phyloP scores from a whole-genome alignment of 2,888 invertebrate genomes.

The Lymantria monacha region DNA sequence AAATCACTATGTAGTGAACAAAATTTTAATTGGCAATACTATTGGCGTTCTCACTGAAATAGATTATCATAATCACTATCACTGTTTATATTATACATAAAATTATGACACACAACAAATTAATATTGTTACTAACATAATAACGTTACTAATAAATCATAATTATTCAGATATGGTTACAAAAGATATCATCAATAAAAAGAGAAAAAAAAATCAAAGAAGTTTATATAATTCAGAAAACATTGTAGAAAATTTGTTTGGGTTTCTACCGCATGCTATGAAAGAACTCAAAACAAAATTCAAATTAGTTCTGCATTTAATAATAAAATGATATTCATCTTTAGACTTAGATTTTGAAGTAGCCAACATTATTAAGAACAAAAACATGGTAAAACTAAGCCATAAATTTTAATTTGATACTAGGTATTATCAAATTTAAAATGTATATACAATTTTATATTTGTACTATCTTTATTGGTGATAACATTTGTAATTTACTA shows the following conservation, averaged over 20 bases:
- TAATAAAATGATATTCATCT: too few relatives aligned
- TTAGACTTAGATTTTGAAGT: too few relatives aligned
- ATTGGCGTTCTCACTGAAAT: conserved; percentile 44
- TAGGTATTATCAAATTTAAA: too few relatives aligned
- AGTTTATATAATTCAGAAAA: not conserved
- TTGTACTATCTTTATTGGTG: conserved; percentile 6
- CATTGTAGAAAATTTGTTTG: too few relatives aligned
- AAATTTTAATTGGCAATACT: conserved; percentile 20
- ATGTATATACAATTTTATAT: too few relatives aligned
- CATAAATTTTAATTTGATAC: too few relatives aligned
- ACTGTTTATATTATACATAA: conserved; percentile 30
- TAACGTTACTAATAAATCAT: conserved; percentile 34
- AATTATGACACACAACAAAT: conserved; percentile 24
- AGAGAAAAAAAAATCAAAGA: too few relatives aligned
- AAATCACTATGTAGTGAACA: conserved; percentile 45
- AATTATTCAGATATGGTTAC: conserved; percentile 27
- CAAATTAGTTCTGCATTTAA: too few relatives aligned
- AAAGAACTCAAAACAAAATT: too few relatives aligned
- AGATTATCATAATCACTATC: conserved; percentile 34
- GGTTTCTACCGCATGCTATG: too few relatives aligned
- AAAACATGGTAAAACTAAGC: too few relatives aligned
- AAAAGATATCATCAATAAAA: conserved; percentile 36
- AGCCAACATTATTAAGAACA: too few relatives aligned
- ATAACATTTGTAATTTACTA: conserved; percentile 17
- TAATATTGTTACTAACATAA: conserved; percentile 30